Base-by-base conservation (phyloP, 2,797 vertebrate genomes). In the Phataginus tricuspis region DNA sequence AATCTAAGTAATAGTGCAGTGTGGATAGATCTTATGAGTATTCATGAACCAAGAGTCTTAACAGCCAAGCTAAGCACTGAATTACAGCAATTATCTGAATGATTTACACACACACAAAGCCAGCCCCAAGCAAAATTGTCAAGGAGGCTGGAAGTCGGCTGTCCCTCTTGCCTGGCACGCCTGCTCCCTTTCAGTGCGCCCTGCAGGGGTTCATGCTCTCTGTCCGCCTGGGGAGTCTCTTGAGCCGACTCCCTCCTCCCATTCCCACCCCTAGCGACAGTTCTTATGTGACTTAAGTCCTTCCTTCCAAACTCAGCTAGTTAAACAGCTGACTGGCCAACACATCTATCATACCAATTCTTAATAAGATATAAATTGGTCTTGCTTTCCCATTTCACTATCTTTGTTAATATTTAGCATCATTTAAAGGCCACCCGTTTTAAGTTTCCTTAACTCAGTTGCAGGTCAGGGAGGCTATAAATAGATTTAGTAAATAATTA, bases 11-110 rank as follows among this genome's bases (percentile, higher is more conserved):
- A 97, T 90, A 95, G 90, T 86, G 82, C 86, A 94, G 92, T 90
- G 95, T 86, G 92, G 92, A 31, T 93, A 86, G 85, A 95, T 7
- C 78, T 86, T 11, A 96, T 98, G 92, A 96, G 96, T 98, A 98
- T 97, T 97, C 96, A 98, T 96, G 96, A 89, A 18, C 25, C 57
- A 16, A 95, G 82, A 94, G 96, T 93, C 97, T 95, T 29, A 79
- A 82, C 94, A 95, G 96, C 80, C 87, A 94, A 92, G 90, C 95
- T 87, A 92, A 90, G 94, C 96, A 63, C 77, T 94, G 97, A 97
- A 96, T 97, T 91, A 98, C 85, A 96, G 96, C 97, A 97, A 97
- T 98, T 98, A 96, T 96, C 92, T 90, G 96, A 96, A 78, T 91
- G 95, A 97, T 95, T 96, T 95, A 96, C 96, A 96, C 84, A 77